A percentile compares a stretch with the other conserved stretches of the same genome.
Evolutionary conservation across 2,797 vertebrate genomes (phyloP).

Genomic region (Taeniopygia guttata): DNA sequence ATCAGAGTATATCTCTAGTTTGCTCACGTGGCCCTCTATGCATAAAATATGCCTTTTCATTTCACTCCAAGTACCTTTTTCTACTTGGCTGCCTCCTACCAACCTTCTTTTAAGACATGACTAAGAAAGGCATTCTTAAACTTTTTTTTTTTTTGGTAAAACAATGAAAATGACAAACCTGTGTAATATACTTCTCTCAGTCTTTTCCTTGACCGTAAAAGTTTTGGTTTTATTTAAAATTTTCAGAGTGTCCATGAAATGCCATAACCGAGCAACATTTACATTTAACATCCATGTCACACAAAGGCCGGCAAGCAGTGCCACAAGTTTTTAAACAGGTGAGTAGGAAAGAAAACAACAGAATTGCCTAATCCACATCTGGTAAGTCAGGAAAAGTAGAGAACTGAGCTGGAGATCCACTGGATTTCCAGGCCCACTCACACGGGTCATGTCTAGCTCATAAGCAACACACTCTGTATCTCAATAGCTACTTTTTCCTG

Average conservation of each 20-base stretch:
- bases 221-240: neutral
- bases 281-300: neutral
- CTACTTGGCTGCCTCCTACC: neutral
- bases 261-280: neutral
- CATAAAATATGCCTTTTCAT: slow-evolving; percentile 5
- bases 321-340: neutral
- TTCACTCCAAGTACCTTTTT: neutral
- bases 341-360: neutral
- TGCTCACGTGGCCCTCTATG: neutral
- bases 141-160: neutral
- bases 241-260: neutral
- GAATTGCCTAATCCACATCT: neutral
- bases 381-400: neutral
- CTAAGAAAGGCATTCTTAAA: neutral
- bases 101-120: neutral
- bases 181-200: neutral
- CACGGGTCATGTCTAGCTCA: accelerated
- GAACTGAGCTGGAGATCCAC: neutral
- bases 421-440: neutral
- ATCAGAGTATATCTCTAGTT: neutral
- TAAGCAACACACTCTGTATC: neutral
- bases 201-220: neutral
- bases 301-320: neutral
- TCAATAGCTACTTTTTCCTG: neutral
- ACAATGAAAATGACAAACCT: neutral